These are phyloP conservation scores for Danionella dracula DNA, from an alignment of 2,797 vertebrate genomes.

Conservation along the genomic window DNA sequence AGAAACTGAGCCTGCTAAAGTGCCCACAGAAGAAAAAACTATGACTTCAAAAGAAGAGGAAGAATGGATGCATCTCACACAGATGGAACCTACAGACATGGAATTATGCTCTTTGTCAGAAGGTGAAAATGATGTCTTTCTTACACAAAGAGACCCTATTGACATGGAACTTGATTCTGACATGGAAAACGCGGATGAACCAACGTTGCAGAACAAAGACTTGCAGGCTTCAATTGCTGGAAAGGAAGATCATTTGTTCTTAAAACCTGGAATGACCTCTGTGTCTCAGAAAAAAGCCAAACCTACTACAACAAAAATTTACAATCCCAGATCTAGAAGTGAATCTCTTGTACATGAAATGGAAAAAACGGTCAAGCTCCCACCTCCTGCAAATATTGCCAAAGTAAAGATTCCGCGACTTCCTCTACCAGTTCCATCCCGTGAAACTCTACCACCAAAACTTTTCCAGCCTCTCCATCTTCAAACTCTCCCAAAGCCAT, in stretches of 20 bases:
- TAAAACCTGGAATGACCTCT: conserved; percentile 60
- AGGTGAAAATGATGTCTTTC: neutral
- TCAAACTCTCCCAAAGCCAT: neutral
- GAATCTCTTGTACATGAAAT: conserved; percentile 72
- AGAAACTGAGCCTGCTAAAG: neutral
- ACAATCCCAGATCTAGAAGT: conserved; percentile 66
- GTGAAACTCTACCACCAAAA: neutral
- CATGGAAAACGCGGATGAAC: conserved; percentile 3
- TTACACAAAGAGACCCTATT: conserved; percentile 26
- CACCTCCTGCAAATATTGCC: conserved; percentile 41
- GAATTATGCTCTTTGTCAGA: conserved; percentile 66
- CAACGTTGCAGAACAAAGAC: neutral
- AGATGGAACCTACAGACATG: conserved; percentile 73
- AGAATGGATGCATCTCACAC: conserved; percentile 68
- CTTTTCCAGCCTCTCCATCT: neutral
- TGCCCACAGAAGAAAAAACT: neutral
- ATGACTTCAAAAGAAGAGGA: conserved; percentile 38
- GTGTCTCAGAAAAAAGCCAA: conserved; percentile 51
- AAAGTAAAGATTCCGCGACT: conserved; percentile 56
- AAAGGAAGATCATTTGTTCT: conserved; percentile 60
- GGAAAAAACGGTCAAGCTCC: conserved; percentile 46
- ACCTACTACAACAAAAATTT: conserved; percentile 72
- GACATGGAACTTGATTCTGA: conserved; percentile 36
- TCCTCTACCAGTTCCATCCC: neutral
- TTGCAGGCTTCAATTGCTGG: neutral